A percentile compares a stretch with the other conserved stretches of the same genome.
These are phyloP conservation scores for Globia sparganii DNA, from an alignment of 2,888 invertebrate genomes.

Conservation along the genomic window DNA sequence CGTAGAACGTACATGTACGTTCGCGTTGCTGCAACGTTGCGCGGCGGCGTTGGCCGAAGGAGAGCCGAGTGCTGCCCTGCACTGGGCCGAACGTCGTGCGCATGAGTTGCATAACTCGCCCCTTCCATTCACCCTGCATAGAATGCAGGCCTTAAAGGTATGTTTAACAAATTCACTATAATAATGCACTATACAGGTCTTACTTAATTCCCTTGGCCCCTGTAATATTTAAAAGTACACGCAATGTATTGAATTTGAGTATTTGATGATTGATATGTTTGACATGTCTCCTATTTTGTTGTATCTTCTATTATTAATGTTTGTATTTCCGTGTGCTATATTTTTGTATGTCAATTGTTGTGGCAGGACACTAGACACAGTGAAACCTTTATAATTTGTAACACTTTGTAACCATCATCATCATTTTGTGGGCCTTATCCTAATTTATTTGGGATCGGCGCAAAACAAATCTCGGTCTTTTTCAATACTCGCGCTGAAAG, in stretches of 20 bases:
- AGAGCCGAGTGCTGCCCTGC: slow-evolving; percentile 95
- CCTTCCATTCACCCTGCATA: slow-evolving; percentile 86
- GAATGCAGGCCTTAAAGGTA: slow-evolving; percentile 87
- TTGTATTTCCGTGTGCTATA: not conserved
- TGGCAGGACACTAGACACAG: not conserved
- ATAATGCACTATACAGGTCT: not conserved
- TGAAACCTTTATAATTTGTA: not conserved
- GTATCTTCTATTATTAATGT: not conserved
- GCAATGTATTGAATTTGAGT: not conserved
- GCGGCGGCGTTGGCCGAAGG: slow-evolving; percentile 95
- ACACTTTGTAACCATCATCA: too few relatives aligned
- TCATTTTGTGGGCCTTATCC: not conserved
- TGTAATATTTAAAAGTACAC: not conserved
- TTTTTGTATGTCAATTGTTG: not conserved
- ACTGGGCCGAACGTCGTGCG: slow-evolving; percentile 95
- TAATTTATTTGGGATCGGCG: not conserved
- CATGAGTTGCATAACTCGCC: slow-evolving; percentile 92
- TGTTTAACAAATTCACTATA: not conserved
- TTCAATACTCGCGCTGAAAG: not conserved
- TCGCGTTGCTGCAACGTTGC: slow-evolving; percentile 93
- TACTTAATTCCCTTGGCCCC: not conserved
- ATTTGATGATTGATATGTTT: not conserved
- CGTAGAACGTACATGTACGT: slow-evolving; percentile 85
- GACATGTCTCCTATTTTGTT: not conserved
- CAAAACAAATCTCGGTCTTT: not conserved